These are phyloP conservation scores for Campoplex capitator DNA, from an alignment of 2,888 invertebrate genomes.

Conservation along the genomic window DNA sequence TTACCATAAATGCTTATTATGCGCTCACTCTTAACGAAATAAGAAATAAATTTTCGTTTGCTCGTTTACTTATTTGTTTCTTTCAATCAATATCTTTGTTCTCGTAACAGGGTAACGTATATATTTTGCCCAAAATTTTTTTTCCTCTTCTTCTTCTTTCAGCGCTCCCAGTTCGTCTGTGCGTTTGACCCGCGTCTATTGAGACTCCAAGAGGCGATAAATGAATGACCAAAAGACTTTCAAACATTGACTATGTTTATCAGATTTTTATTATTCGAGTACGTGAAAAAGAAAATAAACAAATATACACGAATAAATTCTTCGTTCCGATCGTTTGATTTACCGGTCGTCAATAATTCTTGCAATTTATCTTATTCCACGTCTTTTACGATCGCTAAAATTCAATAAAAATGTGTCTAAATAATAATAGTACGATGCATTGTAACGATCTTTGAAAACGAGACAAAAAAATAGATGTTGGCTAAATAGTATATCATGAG, in stretches of 20 bases:
- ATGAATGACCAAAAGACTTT: background rate
- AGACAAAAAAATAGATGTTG: background rate
- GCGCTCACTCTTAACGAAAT: slow-evolving; percentile 1
- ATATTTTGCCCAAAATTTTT: slow-evolving; percentile 21
- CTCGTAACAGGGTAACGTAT: slow-evolving; percentile 14
- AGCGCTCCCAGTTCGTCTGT: slow-evolving; percentile 15
- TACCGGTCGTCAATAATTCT: too few relatives aligned
- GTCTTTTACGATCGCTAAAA: background rate
- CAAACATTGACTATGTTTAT: background rate
- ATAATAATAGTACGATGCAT: background rate
- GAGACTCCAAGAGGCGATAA: slow-evolving; percentile 23
- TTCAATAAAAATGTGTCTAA: background rate
- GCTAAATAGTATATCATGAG: background rate
- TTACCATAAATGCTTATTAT: slow-evolving; percentile 40
- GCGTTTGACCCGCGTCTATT: slow-evolving; percentile 14
- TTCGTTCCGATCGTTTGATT: slow-evolving; percentile 1
- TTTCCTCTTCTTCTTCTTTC: background rate
- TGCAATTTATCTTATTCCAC: background rate
- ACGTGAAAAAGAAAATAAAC: background rate
- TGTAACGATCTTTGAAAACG: background rate
- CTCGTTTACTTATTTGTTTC: background rate
- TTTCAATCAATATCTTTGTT: slow-evolving; percentile 4
- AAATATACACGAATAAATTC: background rate
- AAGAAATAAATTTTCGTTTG: background rate
- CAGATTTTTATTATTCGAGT: background rate